phyloP scores from a whole-genome alignment of 37 sponge, comb jelly and placozoan genomes.

The Aplysina aerophoba region DNA sequence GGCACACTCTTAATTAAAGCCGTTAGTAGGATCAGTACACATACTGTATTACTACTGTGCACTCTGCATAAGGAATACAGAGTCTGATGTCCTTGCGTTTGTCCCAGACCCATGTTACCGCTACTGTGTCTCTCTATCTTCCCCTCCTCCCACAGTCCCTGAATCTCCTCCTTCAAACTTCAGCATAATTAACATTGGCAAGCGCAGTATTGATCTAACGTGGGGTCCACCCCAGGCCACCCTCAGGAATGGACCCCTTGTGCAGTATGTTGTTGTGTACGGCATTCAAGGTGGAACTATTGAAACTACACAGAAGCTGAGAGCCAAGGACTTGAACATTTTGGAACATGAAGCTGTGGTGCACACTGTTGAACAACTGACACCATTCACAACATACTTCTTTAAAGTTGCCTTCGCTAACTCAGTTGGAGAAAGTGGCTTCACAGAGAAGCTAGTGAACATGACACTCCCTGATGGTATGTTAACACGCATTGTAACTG shows the following conservation, averaged over 20 bases:
- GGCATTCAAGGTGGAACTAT: neutral
- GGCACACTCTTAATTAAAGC: no score
- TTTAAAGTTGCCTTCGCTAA: slow-evolving; percentile 46
- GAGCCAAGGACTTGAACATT: neutral
- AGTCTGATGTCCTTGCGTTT: no score
- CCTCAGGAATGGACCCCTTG: slow-evolving; percentile 2
- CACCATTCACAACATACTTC: slow-evolving; percentile 29
- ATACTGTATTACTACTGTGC: no score
- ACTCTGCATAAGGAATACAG: no score
- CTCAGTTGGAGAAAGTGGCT: slow-evolving; percentile 27
- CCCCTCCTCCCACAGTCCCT: neutral
- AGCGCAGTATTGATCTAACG: neutral
- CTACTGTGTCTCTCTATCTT: no score
- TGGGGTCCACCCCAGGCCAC: neutral
- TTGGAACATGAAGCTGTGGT: neutral
- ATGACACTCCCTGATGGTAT: neutral
- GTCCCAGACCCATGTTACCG: no score
- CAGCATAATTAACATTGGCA: neutral
- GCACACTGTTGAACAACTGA: slow-evolving; percentile 7
- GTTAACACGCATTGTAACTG: no score
- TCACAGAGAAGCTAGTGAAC: neutral
- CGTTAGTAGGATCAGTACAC: no score
- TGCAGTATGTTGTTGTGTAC: neutral
- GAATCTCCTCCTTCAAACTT: neutral
- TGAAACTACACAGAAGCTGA: neutral